phyloP scores from a whole-genome alignment of 2,113 vertebrate species.

The Periophthalmodon schlosseri region DNA sequence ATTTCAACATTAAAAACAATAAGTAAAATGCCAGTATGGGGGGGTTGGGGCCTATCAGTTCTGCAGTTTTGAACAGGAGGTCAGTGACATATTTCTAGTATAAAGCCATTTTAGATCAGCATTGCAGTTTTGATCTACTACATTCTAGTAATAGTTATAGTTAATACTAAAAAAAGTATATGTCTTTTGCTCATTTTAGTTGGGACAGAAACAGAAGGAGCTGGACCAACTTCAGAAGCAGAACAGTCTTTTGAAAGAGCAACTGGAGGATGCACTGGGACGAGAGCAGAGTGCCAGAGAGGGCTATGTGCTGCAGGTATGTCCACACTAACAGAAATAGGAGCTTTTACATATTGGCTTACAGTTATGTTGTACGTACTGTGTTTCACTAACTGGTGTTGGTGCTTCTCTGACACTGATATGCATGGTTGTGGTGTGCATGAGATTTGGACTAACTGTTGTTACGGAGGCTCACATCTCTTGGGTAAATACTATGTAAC shows the following conservation, averaged over 20 bases:
- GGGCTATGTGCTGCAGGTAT: conserved; percentile 95
- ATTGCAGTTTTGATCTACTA: too few relatives aligned
- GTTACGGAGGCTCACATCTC: conserved; percentile 94
- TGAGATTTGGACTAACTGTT: conserved; percentile 81
- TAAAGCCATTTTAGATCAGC: too few relatives aligned
- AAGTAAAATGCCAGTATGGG: too few relatives aligned
- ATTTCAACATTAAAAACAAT: too few relatives aligned
- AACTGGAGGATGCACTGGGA: conserved; percentile 88
- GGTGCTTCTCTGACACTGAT: conserved; percentile 53
- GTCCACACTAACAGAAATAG: neutral
- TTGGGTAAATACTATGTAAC: conserved; percentile 71
- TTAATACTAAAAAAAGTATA: too few relatives aligned
- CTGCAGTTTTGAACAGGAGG: too few relatives aligned
- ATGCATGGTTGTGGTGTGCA: conserved; percentile 76
- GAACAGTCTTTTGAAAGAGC: conserved; percentile 89
- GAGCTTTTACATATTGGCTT: conserved; percentile 8
- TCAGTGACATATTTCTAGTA: too few relatives aligned
- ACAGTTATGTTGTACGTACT: conserved; percentile 18
- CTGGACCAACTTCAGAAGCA: conserved; percentile 89
- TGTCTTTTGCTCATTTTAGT: conserved; percentile 50
- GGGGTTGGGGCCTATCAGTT: too few relatives aligned
- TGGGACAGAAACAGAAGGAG: conserved; percentile 94
- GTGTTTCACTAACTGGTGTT: conserved; percentile 62
- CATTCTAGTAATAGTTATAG: too few relatives aligned
- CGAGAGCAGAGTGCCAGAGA: conserved; percentile 91